phyloP scores from a whole-genome alignment of 2,888 invertebrate genomes.

The Oxyscelio sp. region DNA sequence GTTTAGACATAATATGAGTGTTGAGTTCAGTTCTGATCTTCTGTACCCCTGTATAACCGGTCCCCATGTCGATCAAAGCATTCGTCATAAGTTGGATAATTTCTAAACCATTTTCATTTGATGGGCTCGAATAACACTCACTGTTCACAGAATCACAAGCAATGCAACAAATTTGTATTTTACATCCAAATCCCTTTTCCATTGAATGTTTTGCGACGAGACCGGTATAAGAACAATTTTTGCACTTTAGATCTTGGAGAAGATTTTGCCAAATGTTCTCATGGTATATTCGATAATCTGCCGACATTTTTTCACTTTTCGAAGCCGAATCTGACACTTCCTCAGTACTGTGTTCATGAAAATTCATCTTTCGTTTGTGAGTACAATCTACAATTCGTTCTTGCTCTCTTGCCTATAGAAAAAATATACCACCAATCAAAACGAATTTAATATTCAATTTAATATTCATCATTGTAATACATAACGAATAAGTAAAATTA shows the following conservation, averaged over 20 bases:
- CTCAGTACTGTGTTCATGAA: slow-evolving; percentile 1
- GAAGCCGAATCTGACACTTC: slow-evolving; percentile 9
- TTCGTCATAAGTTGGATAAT: slow-evolving; percentile 12
- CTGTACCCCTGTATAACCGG: slow-evolving; percentile 15
- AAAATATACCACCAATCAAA: background rate
- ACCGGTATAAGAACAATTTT: slow-evolving; percentile 15
- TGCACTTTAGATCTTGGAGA: slow-evolving; percentile 22
- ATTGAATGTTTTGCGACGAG: slow-evolving; percentile 14
- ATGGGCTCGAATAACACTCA: slow-evolving; percentile 15
- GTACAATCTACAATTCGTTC: background rate
- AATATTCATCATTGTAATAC: background rate
- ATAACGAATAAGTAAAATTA: background rate
- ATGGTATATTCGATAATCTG: slow-evolving; percentile 20
- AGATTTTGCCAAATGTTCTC: slow-evolving; percentile 26
- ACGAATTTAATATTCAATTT: too few relatives aligned
- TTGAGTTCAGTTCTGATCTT: slow-evolving; percentile 17
- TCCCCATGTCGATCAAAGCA: slow-evolving; percentile 15
- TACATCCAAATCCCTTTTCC: slow-evolving; percentile 21
- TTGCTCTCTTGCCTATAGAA: background rate
- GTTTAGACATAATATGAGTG: background rate
- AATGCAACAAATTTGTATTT: slow-evolving; percentile 26
- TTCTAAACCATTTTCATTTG: slow-evolving; percentile 8
- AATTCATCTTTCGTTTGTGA: slow-evolving; percentile 25
- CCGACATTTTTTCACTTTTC: slow-evolving; percentile 3
- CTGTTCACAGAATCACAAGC: slow-evolving; percentile 22